Evolutionary conservation across 2,113 vertebrate genomes (phyloP), one percentile per base, ranked within the genome.

Genomic region (Mystacornis crossleyi): DNA sequence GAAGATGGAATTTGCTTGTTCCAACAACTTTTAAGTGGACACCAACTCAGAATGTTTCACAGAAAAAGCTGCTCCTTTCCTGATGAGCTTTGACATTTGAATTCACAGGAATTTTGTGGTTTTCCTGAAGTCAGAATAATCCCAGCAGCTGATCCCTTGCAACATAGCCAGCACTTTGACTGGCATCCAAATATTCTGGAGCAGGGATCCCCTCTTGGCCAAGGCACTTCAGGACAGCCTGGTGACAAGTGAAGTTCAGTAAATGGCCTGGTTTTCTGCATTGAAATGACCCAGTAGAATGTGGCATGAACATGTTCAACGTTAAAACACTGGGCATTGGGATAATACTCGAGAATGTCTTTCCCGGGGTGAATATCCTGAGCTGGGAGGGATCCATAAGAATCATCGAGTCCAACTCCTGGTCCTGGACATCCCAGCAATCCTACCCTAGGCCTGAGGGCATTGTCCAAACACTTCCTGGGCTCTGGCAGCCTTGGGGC

Each of bases 331-430:
- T 21, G 14, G 16, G 6, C 14, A 55, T 1, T 31, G 34, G 18
- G 14, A 12, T 31, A 43, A n/a, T 28, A 28, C 8, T 43, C 29
- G 6, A 53, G 17, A 58, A 58, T 4, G 2, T 19, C 7, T 64
- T 77, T 75, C 20, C 8, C 19, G 33, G 14, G 24, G 12, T 16
- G 28, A 51, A 25, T n/a, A 29, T 45, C 18, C 36, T 17, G 28
- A 29, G 12, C 24, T 29, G 43, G 23, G 29, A 38, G 18, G 33
- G 23, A 51, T 34, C 33, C 51, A 36, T 24, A n/a, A 51, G 36
- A 33, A 65, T 28, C 50, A 19, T 6, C 0, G 1, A 57, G 33
- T 28, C 50, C 43, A 43, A 0, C 4, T 73, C 21, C 58, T 12
- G 25, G 10, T 62, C n/a, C 48, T 50, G 43, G 18, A 34, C 40